Base-by-base conservation (phyloP, 37 sponge, comb jelly and placozoan species). In the Spongia lamella region DNA sequence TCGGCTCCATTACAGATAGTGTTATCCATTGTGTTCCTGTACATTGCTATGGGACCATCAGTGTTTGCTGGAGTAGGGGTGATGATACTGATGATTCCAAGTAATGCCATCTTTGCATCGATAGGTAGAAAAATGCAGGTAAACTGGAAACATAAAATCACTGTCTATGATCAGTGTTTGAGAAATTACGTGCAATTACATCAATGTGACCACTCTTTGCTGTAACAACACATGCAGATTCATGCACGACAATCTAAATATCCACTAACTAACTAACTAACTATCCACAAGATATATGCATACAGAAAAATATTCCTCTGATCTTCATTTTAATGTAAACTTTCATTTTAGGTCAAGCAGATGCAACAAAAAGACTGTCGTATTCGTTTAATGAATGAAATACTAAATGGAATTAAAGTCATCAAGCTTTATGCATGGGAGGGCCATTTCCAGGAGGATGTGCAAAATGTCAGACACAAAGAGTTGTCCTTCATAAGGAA, bases 361-460 rank as follows among this genome's bases (percentile, higher is more conserved):
- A 88, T 84, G 82, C 63, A 20, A 32, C 52, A 76, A 35, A 91
- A 91, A 52, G 96, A 96, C 56, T 50, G 64, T 21, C 59, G 96
- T 21, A 86, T 86, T 30, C 92, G 89, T 70, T 70, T 83, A 21
- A 88, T 91, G 29, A 96, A 92, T 60, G 96, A 96, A 49, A 66
- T 96, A 20, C 61, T 96, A 15, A 91, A 92, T 72, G 96, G 96
- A 9, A 92, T 96, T 29, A 96, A 96, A 75, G 99, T 98, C 47
- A 95, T 98, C 70, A 98, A 98, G 68, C 75, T 98, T 60, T 94
- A 98, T 75, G 95, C 96, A 0, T 98, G 99, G 99, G 99, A 98
- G 83, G 69, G 68, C 20, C 80, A 82, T 37, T 88, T 86, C 63
- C 68, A 80, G 62, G 63, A 75, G 24, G 76, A 72, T 38, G 78